Conservation (phyloP, 2,888 invertebrate species). For the Crematogaster levior region DNA sequence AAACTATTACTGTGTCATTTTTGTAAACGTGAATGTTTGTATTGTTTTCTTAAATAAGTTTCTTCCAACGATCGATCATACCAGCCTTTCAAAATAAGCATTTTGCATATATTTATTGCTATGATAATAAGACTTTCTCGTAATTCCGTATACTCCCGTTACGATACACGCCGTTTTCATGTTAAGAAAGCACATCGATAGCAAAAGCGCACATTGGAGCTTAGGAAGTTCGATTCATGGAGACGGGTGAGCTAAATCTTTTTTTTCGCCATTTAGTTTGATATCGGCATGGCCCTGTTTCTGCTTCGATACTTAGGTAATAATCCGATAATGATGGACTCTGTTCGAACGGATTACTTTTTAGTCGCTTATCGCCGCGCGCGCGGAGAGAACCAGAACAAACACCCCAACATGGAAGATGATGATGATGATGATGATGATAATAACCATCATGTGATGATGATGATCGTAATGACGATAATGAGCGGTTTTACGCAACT, state of each 20-base stretch:
- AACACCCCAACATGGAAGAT: slow-evolving; percentile 78
- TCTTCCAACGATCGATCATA: neutral
- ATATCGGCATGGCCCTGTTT: slow-evolving; percentile 70
- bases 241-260: slow-evolving; percentile 18
- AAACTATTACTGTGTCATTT: neutral
- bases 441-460: slow-evolving; percentile 71
- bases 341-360: slow-evolving; percentile 76
- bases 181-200: neutral
- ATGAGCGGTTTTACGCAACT: slow-evolving; percentile 77
- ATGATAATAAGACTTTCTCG: neutral
- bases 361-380: slow-evolving; percentile 67
- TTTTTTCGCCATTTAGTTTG: slow-evolving; percentile 51
- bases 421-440: slow-evolving; percentile 74
- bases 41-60: neutral
- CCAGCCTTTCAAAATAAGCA: neutral
- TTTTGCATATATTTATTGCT: neutral
- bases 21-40: neutral
- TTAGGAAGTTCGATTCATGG: neutral
- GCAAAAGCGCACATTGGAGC: neutral
- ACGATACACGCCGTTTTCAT: neutral
- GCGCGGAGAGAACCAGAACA: slow-evolving; percentile 74
- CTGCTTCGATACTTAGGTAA: slow-evolving; percentile 83
- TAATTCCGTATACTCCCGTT: neutral
- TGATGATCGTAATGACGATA: slow-evolving; percentile 70
- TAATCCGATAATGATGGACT: slow-evolving; percentile 82